Base-by-base conservation (phyloP, 2,797 vertebrate genomes). In the Thaleichthys pacificus region DNA sequence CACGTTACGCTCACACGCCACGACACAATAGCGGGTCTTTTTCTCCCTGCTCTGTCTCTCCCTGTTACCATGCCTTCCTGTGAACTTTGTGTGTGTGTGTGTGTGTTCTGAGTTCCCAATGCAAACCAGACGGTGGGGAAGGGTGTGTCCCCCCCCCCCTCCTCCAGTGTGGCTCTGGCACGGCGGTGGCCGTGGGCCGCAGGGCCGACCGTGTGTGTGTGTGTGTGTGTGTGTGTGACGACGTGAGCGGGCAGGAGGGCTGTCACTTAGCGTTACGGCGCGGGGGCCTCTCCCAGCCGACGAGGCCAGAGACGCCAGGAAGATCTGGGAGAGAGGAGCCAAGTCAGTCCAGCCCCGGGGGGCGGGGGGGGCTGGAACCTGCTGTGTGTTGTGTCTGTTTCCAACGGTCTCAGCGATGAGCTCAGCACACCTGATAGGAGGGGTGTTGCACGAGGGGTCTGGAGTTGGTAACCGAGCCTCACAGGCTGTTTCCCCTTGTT, bases 241-340 rank as follows among this genome's bases (percentile, higher is more conserved):
- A 93, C 78, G 22, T 30, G 58, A 82, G 77, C 28, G 47, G 49
- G 58, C 70, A 89, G 88, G 88, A 92, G 91, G 86, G 87, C 92
- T 95, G 92, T 95, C 92, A 92, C 87, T 93, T 93, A 93, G 92
- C 91, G 94, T 95, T 93, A 94, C 92, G 93, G 84, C 88, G 82
- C 80, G 87, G 83, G 89, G 91, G 82, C 66, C 79, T 85, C 82
- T 76, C 84, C 4, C 64, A 83, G 78, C 81, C 73, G 83, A 79
- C 68, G 73, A 85, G 79, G 76, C 76, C 77, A 76, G 84, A 17
- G 47, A 49, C 11, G 47, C 47, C 47, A 17, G 19, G 49, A 57
- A 47, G 19, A 61, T 79, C 42, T 76, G 77, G 74, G 57, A 70
- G 73, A 68, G 69, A 76, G 68, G 28, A 77, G 74, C 80, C 80